Base-by-base conservation (phyloP, 2,888 invertebrate genomes). In the Synergus japonicus region DNA sequence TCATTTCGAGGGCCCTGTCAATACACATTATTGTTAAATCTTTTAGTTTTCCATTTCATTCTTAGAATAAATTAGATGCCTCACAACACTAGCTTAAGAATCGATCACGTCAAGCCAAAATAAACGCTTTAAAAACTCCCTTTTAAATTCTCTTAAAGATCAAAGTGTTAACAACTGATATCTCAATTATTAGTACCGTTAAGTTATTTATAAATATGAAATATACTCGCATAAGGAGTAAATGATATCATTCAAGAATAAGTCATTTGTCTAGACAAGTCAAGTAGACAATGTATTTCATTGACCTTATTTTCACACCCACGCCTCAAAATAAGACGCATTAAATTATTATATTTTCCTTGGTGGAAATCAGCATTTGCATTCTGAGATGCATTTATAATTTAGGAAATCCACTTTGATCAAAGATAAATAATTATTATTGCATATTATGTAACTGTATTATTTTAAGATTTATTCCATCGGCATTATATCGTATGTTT, bases 21-120 rank as follows among this genome's bases (percentile, higher is more conserved):
- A 69, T 69, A 82, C 67, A 79, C 60, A 79, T 78, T 79, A 80
- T 67, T 66, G 37, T 29, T 46, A 69, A 43, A 54, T 18, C n/a
- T 3, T 67, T 22, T 46, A 22, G 18, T 69, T 4, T 13, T 9
- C 9, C 18, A 18, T 44, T 15, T 18, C 13, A 44, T 18, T 67
- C 66, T 67, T 22, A 67, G 43, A 41, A 65, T 41, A 43, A 65
- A 43, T 65, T 43, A 43, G n/a, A 15, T n/a, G n/a, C 9, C 5
- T 18, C 0, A 18, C 0, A 18, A n/a, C n/a, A 54, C 2, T 8
- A n/a, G n/a, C n/a, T 54, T 3, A 54, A n/a, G n/a, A n/a, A 54
- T n/a, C 54, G 8, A 18, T 3, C 54, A 54, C 8, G n/a, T 13
- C 2, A 8, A 54, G 2, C n/a, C 8, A 54, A 54, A 54, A 54